These are phyloP conservation scores for Alethe diademata DNA, from an alignment of 2,113 vertebrate genomes.

Conservation along the genomic window DNA sequence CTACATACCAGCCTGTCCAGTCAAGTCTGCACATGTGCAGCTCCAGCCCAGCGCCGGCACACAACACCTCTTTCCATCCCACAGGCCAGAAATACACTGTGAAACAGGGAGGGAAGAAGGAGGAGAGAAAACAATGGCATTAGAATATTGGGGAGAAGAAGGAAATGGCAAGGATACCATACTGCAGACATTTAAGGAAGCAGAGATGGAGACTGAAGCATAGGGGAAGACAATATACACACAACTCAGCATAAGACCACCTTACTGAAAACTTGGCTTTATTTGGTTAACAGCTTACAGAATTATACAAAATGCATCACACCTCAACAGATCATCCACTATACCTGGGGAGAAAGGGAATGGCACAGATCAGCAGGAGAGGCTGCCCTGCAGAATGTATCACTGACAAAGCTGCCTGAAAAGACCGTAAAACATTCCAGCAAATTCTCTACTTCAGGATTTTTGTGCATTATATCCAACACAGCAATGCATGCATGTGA, in stretches of 20 bases:
- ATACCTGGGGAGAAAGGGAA: not conserved
- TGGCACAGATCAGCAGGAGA: not conserved
- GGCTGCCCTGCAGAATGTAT: not conserved
- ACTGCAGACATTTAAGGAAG: not conserved
- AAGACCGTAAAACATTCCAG: not conserved
- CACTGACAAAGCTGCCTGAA: not conserved
- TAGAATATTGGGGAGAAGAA: not conserved
- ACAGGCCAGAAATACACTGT: not conserved
- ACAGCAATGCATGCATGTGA: accelerated
- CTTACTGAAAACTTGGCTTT: not conserved
- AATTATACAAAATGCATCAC: not conserved
- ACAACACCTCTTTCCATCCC: not conserved
- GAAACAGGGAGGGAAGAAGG: not conserved
- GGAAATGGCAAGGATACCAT: not conserved
- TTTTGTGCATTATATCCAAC: not conserved
- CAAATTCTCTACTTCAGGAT: not conserved
- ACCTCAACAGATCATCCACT: accelerated
- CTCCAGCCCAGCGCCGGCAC: not conserved
- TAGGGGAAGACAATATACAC: accelerated
- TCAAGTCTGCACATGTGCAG: not conserved
- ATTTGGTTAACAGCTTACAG: not conserved
- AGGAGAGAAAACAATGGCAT: not conserved
- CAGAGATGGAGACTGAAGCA: not conserved
- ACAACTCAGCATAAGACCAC: accelerated
- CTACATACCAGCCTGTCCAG: not conserved